Conservation (phyloP, 2,797 vertebrate genomes). For the Cygnus olor region DNA sequence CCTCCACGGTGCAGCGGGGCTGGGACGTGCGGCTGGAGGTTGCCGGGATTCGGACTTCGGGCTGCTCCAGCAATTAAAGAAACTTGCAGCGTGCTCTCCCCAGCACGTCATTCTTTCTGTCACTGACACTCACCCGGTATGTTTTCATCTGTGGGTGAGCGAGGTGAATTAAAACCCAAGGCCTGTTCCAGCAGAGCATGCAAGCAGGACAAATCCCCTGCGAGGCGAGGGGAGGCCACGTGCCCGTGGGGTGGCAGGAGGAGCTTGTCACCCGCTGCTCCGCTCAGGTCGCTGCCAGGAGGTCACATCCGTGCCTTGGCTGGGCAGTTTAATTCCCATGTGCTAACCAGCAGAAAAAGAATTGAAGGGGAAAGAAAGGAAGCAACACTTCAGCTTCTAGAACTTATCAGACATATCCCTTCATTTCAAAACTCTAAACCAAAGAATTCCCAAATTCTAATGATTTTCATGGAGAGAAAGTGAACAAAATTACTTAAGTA, state of each 20-base stretch:
- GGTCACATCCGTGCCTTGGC: too few species aligned
- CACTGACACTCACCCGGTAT: rapidly evolving
- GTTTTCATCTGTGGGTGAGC: rapidly evolving
- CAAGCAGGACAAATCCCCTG: too few species aligned
- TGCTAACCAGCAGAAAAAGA: not conserved
- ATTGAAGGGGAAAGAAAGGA: not conserved
- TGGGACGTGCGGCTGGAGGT: not conserved
- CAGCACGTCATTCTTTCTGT: rapidly evolving
- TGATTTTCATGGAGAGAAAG: not conserved
- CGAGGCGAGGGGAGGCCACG: too few species aligned
- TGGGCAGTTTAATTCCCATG: rapidly evolving
- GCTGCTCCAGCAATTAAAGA: not conserved
- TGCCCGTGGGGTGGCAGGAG: too few species aligned
- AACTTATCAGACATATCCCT: not conserved
- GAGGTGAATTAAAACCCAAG: not conserved
- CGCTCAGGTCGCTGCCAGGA: not conserved
- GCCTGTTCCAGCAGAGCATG: rapidly evolving
- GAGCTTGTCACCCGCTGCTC: too few species aligned
- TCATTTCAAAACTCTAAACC: not conserved
- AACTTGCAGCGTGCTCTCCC: rapidly evolving
- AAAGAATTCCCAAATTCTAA: not conserved
- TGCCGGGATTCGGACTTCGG: not conserved
- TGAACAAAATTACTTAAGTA: rapidly evolving
- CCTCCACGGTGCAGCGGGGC: not conserved
- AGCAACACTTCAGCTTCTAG: not conserved